phyloP scores from a whole-genome alignment of 64 coral and sea anemone genomes.

The Porites australiensis region DNA sequence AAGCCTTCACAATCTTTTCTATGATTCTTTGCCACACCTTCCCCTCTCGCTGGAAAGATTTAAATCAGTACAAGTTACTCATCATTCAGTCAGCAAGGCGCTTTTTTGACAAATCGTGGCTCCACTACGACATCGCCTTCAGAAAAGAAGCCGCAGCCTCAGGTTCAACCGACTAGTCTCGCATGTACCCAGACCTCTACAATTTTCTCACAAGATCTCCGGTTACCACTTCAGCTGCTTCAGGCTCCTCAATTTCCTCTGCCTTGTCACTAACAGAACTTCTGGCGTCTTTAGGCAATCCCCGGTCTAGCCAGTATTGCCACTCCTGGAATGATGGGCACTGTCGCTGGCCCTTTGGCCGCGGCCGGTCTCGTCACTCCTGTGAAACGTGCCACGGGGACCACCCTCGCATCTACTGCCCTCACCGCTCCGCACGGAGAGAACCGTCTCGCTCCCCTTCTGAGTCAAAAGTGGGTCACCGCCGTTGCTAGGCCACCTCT shows the following conservation, averaged over 20 bases:
- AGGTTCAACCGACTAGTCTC: background rate
- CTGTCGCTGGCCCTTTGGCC: background rate
- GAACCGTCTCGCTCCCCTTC: background rate
- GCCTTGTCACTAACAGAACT: background rate
- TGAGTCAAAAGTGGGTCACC: too few species aligned
- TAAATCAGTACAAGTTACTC: too few species aligned
- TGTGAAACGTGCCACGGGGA: too few species aligned
- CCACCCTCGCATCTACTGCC: too few species aligned
- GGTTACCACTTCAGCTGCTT: background rate
- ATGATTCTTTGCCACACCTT: background rate
- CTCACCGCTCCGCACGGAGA: background rate
- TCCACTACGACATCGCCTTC: too few species aligned
- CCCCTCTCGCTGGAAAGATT: background rate
- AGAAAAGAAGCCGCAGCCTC: too few species aligned
- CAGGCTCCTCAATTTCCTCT: background rate
- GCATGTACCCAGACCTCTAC: background rate
- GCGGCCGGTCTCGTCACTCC: too few species aligned
- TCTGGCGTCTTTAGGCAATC: background rate
- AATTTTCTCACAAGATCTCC: background rate
- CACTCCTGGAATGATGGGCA: too few species aligned
- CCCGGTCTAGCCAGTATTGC: background rate
- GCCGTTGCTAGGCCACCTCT: background rate
- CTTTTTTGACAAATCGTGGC: too few species aligned
- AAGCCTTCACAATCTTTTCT: too few species aligned
- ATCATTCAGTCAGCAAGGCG: too few species aligned